Conservation (phyloP, 2,888 invertebrate species). For the Zygogramma bicolorata region DNA sequence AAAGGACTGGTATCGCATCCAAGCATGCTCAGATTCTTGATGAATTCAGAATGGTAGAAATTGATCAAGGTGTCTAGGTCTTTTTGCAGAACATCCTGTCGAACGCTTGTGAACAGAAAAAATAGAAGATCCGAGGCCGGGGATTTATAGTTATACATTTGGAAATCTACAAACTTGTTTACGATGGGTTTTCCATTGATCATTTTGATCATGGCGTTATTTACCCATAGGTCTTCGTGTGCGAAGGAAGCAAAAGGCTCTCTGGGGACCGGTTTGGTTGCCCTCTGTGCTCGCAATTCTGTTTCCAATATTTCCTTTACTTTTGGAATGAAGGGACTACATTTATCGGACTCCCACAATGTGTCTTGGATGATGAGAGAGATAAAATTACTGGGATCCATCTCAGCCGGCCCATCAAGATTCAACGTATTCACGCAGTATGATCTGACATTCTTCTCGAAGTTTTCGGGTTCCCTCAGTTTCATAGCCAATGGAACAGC, state of each 20-base stretch:
- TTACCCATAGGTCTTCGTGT: slow-evolving; percentile 31
- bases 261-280: not conserved
- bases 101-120: slow-evolving; percentile 17
- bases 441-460: slow-evolving; percentile 57
- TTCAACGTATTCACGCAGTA: not conserved
- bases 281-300: too few species aligned
- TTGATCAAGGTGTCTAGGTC: slow-evolving; percentile 8
- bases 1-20: slow-evolving; percentile 19
- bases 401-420: not conserved
- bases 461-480: slow-evolving; percentile 61
- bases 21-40: slow-evolving; percentile 3
- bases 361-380: not conserved
- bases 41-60: slow-evolving; percentile 15
- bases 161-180: slow-evolving; percentile 29
- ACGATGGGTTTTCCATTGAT: not conserved
- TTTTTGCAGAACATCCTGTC: not conserved
- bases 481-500: slow-evolving; percentile 69
- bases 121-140: slow-evolving; percentile 2
- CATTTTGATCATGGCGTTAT: slow-evolving; percentile 26
- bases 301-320: not conserved
- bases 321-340: slow-evolving; percentile 1
- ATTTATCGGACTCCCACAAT: slow-evolving; percentile 17
- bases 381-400: not conserved
- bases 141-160: slow-evolving; percentile 9
- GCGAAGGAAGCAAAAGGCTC: slow-evolving; percentile 22